phyloP scores from a whole-genome alignment of 1,140 invertebrate species.

The Conus betulinus region DNA sequence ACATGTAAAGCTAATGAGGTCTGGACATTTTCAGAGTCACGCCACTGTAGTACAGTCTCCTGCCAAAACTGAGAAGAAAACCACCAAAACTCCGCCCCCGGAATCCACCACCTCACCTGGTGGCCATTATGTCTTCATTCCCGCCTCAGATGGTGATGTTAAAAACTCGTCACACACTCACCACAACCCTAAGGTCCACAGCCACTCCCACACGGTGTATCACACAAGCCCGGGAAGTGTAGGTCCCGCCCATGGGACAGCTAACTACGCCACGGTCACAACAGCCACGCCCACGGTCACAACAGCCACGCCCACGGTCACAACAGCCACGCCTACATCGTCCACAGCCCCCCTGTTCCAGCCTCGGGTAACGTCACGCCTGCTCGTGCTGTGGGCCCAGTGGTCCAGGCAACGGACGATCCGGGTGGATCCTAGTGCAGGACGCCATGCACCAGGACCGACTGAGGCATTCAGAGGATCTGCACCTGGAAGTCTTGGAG shows the following conservation, averaged over 20 bases:
- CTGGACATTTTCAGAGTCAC: not conserved
- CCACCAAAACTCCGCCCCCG: not conserved
- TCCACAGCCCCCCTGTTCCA: not conserved
- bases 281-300: no score
- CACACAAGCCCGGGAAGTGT: no score
- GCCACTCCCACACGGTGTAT: no score
- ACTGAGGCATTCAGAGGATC: not conserved
- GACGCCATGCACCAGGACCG: not conserved
- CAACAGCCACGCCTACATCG: not conserved
- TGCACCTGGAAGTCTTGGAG: not conserved
- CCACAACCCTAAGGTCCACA: not conserved
- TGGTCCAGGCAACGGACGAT: not conserved
- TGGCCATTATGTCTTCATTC: constrained; percentile 2
- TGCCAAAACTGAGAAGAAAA: not conserved
- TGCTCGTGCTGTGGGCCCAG: not conserved
- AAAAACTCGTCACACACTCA: not conserved
- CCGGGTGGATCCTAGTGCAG: not conserved
- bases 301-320: not conserved
- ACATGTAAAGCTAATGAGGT: no score
- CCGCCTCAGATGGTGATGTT: not conserved
- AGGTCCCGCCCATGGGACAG: no score
- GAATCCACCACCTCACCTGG: not conserved
- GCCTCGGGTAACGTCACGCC: not conserved
- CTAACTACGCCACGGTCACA: no score
- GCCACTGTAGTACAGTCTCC: not conserved